Percentiles rank a stretch among this genome's conserved stretches.
phyloP scores from a whole-genome alignment of 2,888 invertebrate species.

The Pantelozetes paolii region DNA sequence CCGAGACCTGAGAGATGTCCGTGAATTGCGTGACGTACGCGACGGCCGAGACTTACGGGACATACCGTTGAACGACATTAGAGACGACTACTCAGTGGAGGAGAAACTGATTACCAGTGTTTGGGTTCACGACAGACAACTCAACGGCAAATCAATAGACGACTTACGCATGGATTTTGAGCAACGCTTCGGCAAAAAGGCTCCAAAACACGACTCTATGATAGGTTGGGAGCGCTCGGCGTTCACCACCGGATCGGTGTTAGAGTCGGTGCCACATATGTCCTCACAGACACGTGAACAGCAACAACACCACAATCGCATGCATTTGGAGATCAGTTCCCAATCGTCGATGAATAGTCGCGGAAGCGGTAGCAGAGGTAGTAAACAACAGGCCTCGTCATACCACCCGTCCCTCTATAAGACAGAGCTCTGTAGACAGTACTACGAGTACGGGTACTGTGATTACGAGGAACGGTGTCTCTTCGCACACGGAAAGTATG shows the following conservation, averaged over 20 bases:
- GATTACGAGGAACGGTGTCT: conserved; percentile 44
- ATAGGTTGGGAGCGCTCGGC: conserved; percentile 37
- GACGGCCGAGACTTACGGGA: not conserved
- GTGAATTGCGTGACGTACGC: not conserved
- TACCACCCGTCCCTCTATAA: conserved; percentile 42
- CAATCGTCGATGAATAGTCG: too few species aligned
- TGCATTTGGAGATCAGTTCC: conserved; percentile 17
- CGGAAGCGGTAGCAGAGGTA: not conserved
- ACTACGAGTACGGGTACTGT: conserved; percentile 40
- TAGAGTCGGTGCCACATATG: not conserved
- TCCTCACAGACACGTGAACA: conserved; percentile 13
- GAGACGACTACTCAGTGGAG: conserved; percentile 10
- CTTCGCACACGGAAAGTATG: conserved; percentile 43
- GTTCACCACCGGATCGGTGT: conserved; percentile 32
- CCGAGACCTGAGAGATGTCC: not conserved
- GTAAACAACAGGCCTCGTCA: conserved; percentile 3
- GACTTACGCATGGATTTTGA: conserved; percentile 35
- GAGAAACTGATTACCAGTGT: conserved; percentile 21
- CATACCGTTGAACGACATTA: conserved; percentile 6
- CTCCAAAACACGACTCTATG: conserved; percentile 39
- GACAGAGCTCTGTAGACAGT: conserved; percentile 44
- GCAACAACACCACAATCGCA: conserved; percentile 23
- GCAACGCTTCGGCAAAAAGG: conserved; percentile 35
- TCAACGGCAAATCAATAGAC: conserved; percentile 17
- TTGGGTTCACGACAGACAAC: conserved; percentile 4